Evolutionary conservation across 2,888 invertebrate species (phyloP).

Genomic region (Fragum fragum): DNA sequence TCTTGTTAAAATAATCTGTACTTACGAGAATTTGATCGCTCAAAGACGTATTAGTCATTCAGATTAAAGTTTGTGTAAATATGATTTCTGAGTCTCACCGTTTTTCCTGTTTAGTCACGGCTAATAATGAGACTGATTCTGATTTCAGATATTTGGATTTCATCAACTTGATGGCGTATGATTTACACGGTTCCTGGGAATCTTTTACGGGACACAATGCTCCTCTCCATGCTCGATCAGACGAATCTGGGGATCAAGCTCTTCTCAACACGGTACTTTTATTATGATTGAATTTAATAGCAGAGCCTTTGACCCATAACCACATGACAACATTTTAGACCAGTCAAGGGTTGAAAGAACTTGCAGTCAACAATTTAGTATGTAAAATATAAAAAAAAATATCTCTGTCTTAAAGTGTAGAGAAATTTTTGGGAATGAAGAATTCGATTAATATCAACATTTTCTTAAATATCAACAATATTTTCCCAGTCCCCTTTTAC

Average conservation of each 20-base stretch:
- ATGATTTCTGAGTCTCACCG: too few relatives aligned
- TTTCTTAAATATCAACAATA: too few relatives aligned
- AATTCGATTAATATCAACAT: too few relatives aligned
- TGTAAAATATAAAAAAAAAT: neutral
- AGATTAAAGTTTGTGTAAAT: too few relatives aligned
- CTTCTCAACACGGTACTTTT: conserved; percentile 69
- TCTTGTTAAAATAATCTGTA: too few relatives aligned
- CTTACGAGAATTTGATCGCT: too few relatives aligned
- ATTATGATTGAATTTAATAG: neutral
- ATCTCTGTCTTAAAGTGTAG: neutral
- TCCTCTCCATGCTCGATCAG: conserved; percentile 74
- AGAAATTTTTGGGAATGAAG: too few relatives aligned
- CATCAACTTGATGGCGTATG: conserved; percentile 83
- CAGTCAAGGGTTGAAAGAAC: neutral
- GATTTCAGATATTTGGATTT: conserved; percentile 77
- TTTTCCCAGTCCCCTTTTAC: too few relatives aligned
- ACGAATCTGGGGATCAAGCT: conserved; percentile 53
- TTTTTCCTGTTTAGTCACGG: too few relatives aligned
- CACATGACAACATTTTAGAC: neutral
- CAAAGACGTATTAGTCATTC: too few relatives aligned
- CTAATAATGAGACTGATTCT: too few relatives aligned
- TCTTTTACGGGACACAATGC: conserved; percentile 80
- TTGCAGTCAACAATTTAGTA: neutral
- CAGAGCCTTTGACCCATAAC: too few relatives aligned
- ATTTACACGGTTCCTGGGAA: conserved; percentile 85